A percentile compares a stretch with the other conserved stretches of the same genome.
These are phyloP conservation scores for Andrena minutula DNA, from an alignment of 2,888 invertebrate genomes.

Conservation along the genomic window DNA sequence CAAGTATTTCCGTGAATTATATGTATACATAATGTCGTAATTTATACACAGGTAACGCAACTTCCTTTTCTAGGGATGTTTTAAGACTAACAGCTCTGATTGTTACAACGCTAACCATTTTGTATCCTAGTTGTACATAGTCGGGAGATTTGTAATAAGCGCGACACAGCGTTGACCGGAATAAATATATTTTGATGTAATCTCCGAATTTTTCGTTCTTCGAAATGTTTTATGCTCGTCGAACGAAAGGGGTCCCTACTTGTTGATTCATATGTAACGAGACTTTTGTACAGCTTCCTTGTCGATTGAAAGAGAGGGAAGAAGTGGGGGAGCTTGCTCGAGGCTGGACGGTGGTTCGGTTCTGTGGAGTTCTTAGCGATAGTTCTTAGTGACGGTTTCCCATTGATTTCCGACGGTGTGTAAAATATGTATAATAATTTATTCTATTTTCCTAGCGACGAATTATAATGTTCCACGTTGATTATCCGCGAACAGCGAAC, in stretches of 20 bases:
- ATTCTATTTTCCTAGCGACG: slow-evolving; percentile 6
- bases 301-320: neutral
- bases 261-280: slow-evolving; percentile 3
- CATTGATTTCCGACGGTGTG: neutral
- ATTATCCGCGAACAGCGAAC: slow-evolving; percentile 4
- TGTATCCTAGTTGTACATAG: slow-evolving; percentile 60
- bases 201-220: slow-evolving; percentile 28
- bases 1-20: slow-evolving; percentile 59
- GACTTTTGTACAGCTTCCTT: neutral
- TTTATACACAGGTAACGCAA: slow-evolving; percentile 61
- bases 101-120: slow-evolving; percentile 54
- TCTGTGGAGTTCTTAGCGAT: neutral
- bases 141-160: slow-evolving; percentile 28
- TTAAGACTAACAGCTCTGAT: slow-evolving; percentile 55
- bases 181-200: slow-evolving; percentile 40
- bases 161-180: slow-evolving; percentile 31
- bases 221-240: neutral
- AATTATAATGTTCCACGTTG: neutral
- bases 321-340: neutral
- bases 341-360: neutral
- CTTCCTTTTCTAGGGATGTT: slow-evolving; percentile 70
- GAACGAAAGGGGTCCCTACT: neutral
- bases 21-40: slow-evolving; percentile 56
- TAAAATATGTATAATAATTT: slow-evolving; percentile 9
- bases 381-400: neutral